Evolutionary conservation across 1,140 invertebrate genomes (phyloP).

Genomic region (Orius insidiosus): DNA sequence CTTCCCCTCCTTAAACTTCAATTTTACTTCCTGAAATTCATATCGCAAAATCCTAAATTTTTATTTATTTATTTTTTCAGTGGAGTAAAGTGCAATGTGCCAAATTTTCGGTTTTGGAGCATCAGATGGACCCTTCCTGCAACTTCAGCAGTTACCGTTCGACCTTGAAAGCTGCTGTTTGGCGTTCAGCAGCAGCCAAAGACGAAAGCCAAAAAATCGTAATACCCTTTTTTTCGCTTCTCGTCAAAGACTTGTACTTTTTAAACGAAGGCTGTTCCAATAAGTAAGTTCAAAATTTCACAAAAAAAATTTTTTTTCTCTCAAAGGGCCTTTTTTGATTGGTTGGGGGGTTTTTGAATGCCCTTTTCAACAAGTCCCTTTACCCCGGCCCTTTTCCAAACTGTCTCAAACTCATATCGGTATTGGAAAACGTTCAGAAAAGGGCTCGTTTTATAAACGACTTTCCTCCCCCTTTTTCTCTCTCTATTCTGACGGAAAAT

Average conservation of each 20-base stretch:
- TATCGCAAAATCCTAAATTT: too few species aligned
- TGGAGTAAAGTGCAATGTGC: constrained; percentile 76
- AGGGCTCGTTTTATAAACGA: too few species aligned
- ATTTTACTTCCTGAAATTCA: too few species aligned
- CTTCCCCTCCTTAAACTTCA: too few species aligned
- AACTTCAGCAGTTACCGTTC: constrained; percentile 81
- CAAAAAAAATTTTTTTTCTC: constrained; percentile 13
- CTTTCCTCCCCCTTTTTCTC: too few species aligned
- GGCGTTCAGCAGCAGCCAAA: constrained; percentile 69
- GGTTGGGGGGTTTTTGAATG: too few species aligned
- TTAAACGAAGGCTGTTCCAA: constrained; percentile 76
- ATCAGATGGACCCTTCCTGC: constrained; percentile 81
- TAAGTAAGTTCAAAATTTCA: constrained; percentile 38
- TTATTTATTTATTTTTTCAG: constrained; percentile 33
- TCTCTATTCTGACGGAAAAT: too few species aligned
- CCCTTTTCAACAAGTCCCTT: too few species aligned
- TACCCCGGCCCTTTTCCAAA: background rate
- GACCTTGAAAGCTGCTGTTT: constrained; percentile 77
- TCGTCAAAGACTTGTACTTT: constrained; percentile 86
- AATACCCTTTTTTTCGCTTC: constrained; percentile 80
- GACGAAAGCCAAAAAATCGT: constrained; percentile 72
- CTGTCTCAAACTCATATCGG: too few species aligned
- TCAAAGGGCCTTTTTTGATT: background rate
- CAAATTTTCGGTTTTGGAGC: constrained; percentile 76
- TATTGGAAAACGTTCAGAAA: too few species aligned